phyloP scores from a whole-genome alignment of 2,888 invertebrate genomes.

The Hoplodrina blanda region DNA sequence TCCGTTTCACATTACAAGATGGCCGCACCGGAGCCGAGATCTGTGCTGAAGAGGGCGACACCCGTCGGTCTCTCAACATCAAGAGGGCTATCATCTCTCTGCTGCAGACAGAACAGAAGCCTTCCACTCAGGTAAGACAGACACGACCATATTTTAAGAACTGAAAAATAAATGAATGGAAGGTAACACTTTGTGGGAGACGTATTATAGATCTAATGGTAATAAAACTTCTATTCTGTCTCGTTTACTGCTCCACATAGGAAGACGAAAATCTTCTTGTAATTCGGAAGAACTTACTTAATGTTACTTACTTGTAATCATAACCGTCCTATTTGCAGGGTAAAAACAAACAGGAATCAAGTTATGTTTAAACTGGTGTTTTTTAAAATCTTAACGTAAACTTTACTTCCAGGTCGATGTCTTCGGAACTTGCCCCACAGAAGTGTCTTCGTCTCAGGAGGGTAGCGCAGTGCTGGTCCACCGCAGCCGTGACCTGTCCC shows the following conservation, averaged over 20 bases:
- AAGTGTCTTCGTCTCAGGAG: constrained; percentile 90
- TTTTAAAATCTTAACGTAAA: neutral
- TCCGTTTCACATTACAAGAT: constrained; percentile 94
- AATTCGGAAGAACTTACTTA: no score
- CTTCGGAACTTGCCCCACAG: constrained; percentile 96
- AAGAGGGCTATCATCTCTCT: constrained; percentile 97
- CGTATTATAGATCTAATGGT: no score
- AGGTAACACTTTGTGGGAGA: no score
- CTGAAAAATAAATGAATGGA: no score
- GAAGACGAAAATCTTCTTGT: no score
- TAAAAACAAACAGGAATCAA: no score
- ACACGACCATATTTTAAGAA: neutral
- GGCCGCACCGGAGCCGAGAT: constrained; percentile 94
- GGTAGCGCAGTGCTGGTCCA: constrained; percentile 91
- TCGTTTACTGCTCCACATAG: no score
- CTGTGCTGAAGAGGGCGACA: constrained; percentile 94
- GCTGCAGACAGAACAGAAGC: constrained; percentile 92
- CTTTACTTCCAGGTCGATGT: constrained; percentile 92
- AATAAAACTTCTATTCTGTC: no score
- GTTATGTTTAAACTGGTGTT: no score
- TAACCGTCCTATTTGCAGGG: no score
- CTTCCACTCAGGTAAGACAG: constrained; percentile 80
- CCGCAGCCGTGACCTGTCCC: constrained; percentile 93
- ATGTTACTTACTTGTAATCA: no score
- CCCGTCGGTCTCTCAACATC: constrained; percentile 95